Evolutionary conservation across 2,113 vertebrate species (phyloP), one percentile per base, ranked within the genome.

Genomic region (Capreolus pygargus): DNA sequence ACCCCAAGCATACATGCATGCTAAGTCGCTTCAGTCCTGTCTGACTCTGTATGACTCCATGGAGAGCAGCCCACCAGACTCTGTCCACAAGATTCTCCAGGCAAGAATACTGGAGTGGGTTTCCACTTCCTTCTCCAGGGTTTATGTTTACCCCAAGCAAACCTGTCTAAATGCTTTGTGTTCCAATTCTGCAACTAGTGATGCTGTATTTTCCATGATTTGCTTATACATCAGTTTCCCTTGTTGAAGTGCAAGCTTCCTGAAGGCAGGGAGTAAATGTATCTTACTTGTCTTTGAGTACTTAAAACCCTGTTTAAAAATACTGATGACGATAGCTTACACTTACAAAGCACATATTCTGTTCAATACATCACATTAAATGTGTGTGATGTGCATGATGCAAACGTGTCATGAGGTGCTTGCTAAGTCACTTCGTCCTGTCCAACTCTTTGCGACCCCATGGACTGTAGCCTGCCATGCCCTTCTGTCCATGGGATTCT

Each of bases 1-100:
- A 33, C 64, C 17, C 57, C 14, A 70, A 39, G 67, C 5, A 0
- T 23, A 23, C 9, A 70, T 23, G n/a, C 10, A 13, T 39, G 19
- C n/a, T 70, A 70, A 70, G n/a, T 23, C 0, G 0, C 19, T 70
- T 70, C n/a, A 70, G n/a, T 39, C 5, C 1, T 70, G n/a, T 70
- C n/a, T 0, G 0, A 70, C 2, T 70, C n/a, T 23, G 19, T 23
- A 5, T 5, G 10, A 70, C 67, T n/a, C 67, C 19, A 39, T 39
- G n/a, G 19, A 70, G 9, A 70, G n/a, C n/a, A 70, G 67, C n/a
- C n/a, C 67, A 70, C n/a, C 67, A 70, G 67, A 39, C 67, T 39
- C n/a, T 70, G 67, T 12, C 19, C 19, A 39, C 67, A 70, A n/a
- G n/a, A 39, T 23, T 39, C 67, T 70, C n/a, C 67, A 39, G n/a